Evolutionary conservation across 2,797 vertebrate genomes (phyloP), one percentile per base, ranked within the genome.

Genomic region (Hypotaenidia philippensis): DNA sequence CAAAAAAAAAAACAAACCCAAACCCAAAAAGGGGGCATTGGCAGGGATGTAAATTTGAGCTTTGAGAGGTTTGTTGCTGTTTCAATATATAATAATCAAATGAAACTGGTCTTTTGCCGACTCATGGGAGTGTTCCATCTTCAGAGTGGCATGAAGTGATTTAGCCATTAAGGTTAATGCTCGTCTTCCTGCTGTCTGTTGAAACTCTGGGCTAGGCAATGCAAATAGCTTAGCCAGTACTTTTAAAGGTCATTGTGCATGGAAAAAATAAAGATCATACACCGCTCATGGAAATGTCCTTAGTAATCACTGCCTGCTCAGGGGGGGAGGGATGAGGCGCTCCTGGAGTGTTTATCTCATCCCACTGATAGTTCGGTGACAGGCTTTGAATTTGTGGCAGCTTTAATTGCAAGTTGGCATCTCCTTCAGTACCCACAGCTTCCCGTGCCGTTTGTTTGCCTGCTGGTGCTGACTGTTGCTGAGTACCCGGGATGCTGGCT

Each of bases 141-240:
- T 95, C 13, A 9, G 59, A 95, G 92, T 96, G 96, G 95, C 93
- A 96, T 76, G 89, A 72, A 50, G 93, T 96, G 97, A 98, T 98
- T 98, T 97, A 97, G 96, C 93, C 96, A 97, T 98, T 98, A 97
- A 97, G 96, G 97, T 97, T 98, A 98, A 98, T 97, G 97, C 97
- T 98, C 16, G 36, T 98, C 96, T 98, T 97, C 92, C 95, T 80
- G 90, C 94, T 96, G 92, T 90, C 96, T 97, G 87, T 93, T 95
- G 96, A 93, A 98, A 97, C 96, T 97, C 96, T 91, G 94, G 93
- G 94, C 91, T 97, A 97, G 97, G 96, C 96, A 97, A 94, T 96
- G 93, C 96, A 98, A 98, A 98, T 97, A 97, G 97, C 97, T 98
- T 98, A 98, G 96, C 94, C 97, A 87, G 97, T 98, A 95, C 93